Evolutionary conservation across 2,888 invertebrate species (phyloP).

Genomic region (Synanthedon tipuliformis): DNA sequence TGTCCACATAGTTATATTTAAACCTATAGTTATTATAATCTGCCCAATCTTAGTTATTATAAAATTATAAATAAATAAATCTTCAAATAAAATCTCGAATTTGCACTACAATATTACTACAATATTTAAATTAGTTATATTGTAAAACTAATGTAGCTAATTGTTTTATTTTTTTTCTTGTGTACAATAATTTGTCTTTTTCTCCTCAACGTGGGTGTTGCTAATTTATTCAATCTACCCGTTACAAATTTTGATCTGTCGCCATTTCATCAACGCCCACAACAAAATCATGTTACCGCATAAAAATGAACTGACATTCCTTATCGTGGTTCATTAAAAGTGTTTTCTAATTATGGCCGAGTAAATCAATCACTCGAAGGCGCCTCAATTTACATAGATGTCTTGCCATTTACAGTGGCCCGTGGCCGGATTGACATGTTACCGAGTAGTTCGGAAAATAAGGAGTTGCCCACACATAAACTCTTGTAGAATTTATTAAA

Average conservation of each 20-base stretch:
- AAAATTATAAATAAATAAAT: too few relatives aligned
- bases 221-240: not conserved
- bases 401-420: conserved; percentile 10
- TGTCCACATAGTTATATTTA: too few relatives aligned
- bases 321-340: conserved; percentile 13
- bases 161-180: not conserved
- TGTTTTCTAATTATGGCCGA: conserved; percentile 11
- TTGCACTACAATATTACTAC: too few relatives aligned
- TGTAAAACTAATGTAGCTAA: too few relatives aligned
- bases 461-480: too few relatives aligned
- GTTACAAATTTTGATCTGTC: not conserved
- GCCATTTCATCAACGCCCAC: not conserved
- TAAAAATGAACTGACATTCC: not conserved
- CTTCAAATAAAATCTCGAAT: too few relatives aligned
- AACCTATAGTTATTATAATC: too few relatives aligned
- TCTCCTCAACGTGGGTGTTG: not conserved
- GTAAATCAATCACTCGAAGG: conserved; percentile 20
- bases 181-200: not conserved
- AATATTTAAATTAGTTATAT: too few relatives aligned
- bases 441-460: not conserved
- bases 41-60: too few relatives aligned
- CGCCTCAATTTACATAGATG: conserved; percentile 19
- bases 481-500: too few relatives aligned
- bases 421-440: not conserved
- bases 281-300: not conserved